A percentile compares a stretch with the other conserved stretches of the same genome.
Evolutionary conservation across 2,113 vertebrate species (phyloP).

Genomic region (Macroglossus sobrinus): DNA sequence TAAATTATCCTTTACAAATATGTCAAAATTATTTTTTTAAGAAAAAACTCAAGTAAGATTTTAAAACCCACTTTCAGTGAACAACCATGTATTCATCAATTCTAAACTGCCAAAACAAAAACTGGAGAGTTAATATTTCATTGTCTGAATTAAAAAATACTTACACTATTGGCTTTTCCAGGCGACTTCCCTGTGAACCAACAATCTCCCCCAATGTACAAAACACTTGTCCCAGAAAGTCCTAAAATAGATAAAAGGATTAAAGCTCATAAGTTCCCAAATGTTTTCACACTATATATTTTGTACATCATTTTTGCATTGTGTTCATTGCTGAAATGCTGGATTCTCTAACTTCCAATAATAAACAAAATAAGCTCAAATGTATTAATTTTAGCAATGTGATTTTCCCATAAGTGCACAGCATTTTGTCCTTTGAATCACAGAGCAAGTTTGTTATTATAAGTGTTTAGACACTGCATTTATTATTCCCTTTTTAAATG

Average conservation of each 20-base stretch:
- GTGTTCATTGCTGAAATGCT: not conserved
- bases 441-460: not conserved
- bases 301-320: not conserved
- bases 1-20: not conserved
- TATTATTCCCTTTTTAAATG: not conserved
- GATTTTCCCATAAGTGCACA: not conserved
- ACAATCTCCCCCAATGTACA: conserved; percentile 97
- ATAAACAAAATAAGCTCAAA: not conserved
- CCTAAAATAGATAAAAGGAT: conserved; percentile 84
- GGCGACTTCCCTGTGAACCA: conserved; percentile 93
- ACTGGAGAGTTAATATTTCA: not conserved
- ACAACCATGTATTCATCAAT: not conserved
- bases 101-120: not conserved
- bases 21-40: not conserved
- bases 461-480: not conserved
- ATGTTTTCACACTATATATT: not conserved
- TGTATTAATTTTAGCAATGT: not conserved
- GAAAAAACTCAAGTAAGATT: not conserved
- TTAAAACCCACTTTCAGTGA: not conserved
- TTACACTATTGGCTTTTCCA: conserved; percentile 95
- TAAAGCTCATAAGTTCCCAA: conserved; percentile 41
- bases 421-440: not conserved
- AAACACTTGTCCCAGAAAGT: conserved; percentile 96
- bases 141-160: conserved; percentile 76
- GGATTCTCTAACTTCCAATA: not conserved